Evolutionary conservation across 2,797 vertebrate species (phyloP).

Genomic region (Ctenopoma multispine): DNA sequence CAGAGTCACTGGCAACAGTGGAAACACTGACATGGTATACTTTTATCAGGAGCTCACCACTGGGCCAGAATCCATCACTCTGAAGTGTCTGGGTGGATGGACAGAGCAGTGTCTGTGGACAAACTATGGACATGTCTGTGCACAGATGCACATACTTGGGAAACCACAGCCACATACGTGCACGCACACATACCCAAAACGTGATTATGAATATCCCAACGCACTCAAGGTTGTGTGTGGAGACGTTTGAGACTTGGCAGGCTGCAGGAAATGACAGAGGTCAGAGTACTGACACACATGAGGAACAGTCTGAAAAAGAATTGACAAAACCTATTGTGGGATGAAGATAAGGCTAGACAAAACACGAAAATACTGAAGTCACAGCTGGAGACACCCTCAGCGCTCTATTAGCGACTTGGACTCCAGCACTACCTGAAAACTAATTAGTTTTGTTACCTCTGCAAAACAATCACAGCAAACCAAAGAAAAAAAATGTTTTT

Average conservation of each 20-base stretch:
- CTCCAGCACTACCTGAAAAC: constrained; percentile 36
- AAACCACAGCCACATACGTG: constrained; percentile 28
- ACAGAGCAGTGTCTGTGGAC: constrained; percentile 41
- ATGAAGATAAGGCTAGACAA: constrained; percentile 12
- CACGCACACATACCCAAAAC: constrained; percentile 7
- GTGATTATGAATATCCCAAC: constrained; percentile 4
- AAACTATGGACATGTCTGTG: constrained; percentile 18
- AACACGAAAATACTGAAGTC: constrained; percentile 42
- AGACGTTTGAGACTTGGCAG: constrained; percentile 61
- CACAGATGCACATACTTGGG: constrained; percentile 42
- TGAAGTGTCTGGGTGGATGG: constrained; percentile 23
- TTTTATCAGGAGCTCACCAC: constrained; percentile 55
- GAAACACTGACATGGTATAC: constrained; percentile 61
- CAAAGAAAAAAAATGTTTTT: constrained; percentile 16
- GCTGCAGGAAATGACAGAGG: constrained; percentile 61
- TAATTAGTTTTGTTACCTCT: constrained; percentile 43
- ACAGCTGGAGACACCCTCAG: constrained; percentile 46
- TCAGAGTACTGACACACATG: constrained; percentile 42
- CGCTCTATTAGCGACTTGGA: constrained; percentile 16
- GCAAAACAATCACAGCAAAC: constrained; percentile 38
- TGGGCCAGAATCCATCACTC: constrained; percentile 41
- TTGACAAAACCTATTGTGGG: constrained; percentile 11
- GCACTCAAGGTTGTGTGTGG: not conserved
- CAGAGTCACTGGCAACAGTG: constrained; percentile 35
- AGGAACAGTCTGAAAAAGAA: constrained; percentile 14